A percentile compares a stretch with the other conserved stretches of the same genome.
phyloP scores from a whole-genome alignment of 2,797 vertebrate genomes.

The Protonibea diacanthus region DNA sequence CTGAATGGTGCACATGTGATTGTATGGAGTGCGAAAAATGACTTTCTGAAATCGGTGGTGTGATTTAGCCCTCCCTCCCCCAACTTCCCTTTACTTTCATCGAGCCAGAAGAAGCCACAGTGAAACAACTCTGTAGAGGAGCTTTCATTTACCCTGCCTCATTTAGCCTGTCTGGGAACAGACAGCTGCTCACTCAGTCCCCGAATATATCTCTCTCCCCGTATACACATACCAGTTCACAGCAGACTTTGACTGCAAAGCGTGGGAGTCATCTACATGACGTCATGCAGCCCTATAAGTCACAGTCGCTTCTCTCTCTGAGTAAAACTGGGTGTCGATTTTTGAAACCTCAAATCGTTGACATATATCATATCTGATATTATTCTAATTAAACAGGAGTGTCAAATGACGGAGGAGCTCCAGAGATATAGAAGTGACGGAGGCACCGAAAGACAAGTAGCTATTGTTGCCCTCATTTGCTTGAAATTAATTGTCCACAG shows the following conservation, averaged over 20 bases:
- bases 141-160: slow-evolving; percentile 56
- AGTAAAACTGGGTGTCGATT: not conserved
- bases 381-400: slow-evolving; percentile 8
- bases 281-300: slow-evolving; percentile 6
- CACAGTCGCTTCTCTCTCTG: no score
- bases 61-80: slow-evolving; percentile 11
- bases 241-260: slow-evolving; percentile 24
- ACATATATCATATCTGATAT: not conserved
- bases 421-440: not conserved
- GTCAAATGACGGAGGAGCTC: slow-evolving; percentile 5
- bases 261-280: slow-evolving; percentile 1
- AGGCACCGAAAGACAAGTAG: slow-evolving; percentile 21
- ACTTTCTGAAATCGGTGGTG: slow-evolving; percentile 10
- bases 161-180: slow-evolving; percentile 63
- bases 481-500: slow-evolving; percentile 6
- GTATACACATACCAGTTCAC: slow-evolving; percentile 4
- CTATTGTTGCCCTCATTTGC: not conserved
- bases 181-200: slow-evolving; percentile 58
- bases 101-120: slow-evolving; percentile 37
- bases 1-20: slow-evolving; percentile 11
- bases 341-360: not conserved
- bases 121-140: slow-evolving; percentile 48
- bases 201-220: not conserved
- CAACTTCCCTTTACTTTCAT: slow-evolving; percentile 34
- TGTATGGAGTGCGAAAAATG: not conserved